These are phyloP conservation scores for Ormyrus rosae DNA, from an alignment of 2,888 invertebrate genomes.

Conservation along the genomic window DNA sequence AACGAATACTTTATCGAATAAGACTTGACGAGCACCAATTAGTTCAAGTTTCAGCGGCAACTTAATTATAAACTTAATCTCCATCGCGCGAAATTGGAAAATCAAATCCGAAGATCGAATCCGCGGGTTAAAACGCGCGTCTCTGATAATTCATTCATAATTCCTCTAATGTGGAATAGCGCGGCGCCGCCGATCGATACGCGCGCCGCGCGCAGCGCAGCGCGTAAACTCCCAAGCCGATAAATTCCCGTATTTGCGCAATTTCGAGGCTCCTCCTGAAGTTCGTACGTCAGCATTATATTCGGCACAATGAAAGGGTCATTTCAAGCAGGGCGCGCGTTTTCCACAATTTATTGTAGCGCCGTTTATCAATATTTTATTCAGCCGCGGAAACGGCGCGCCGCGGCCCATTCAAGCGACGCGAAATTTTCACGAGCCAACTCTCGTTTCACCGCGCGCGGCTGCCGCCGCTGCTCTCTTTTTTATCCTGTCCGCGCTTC, in stretches of 20 bases:
- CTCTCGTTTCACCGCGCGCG: neutral
- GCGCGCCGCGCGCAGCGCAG: neutral
- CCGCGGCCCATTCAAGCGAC: constrained; percentile 35
- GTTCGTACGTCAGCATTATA: constrained; percentile 57
- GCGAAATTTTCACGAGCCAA: constrained; percentile 45
- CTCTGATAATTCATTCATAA: constrained; percentile 45
- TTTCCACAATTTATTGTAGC: constrained; percentile 50
- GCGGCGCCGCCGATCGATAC: constrained; percentile 31
- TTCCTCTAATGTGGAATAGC: constrained; percentile 28
- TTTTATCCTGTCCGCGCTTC: neutral
- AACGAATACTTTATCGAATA: too few species aligned
- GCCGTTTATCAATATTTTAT: constrained; percentile 59
- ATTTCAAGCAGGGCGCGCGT: constrained; percentile 24
- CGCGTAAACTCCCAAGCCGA: constrained; percentile 24
- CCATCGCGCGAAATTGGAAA: neutral
- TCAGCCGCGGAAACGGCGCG: constrained; percentile 40
- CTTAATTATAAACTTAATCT: constrained; percentile 9
- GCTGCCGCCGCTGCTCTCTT: neutral
- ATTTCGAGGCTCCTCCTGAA: constrained; percentile 53
- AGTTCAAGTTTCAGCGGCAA: neutral
- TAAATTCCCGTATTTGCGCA: constrained; percentile 56
- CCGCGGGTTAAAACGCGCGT: neutral
- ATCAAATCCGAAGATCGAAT: constrained; percentile 6
- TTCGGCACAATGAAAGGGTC: constrained; percentile 56
- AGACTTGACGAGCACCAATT: too few species aligned